phyloP scores from a whole-genome alignment of 2,888 invertebrate genomes.

The Lasioglossum vierecki region DNA sequence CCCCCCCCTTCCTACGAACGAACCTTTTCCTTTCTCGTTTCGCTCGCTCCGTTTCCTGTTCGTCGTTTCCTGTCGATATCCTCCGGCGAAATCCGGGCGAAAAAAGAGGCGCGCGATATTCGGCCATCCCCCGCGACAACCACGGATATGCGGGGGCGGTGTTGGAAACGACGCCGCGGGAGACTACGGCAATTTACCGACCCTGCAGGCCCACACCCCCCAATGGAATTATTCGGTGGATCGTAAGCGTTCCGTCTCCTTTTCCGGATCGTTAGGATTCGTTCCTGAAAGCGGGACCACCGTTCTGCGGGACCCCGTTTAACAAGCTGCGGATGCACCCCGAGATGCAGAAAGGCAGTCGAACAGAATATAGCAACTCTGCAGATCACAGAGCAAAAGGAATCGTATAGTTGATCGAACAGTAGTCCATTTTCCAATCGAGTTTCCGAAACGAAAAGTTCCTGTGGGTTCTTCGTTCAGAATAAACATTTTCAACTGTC shows the following conservation, averaged over 20 bases:
- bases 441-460: too few relatives aligned
- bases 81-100: constrained; percentile 57
- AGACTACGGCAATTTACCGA: constrained; percentile 59
- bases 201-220: constrained; percentile 28
- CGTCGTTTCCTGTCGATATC: constrained; percentile 68
- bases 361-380: not conserved
- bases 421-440: too few relatives aligned
- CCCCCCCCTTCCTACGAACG: not conserved
- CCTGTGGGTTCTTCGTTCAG: too few relatives aligned
- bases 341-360: not conserved
- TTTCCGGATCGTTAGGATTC: constrained; percentile 37
- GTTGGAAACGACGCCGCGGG: constrained; percentile 56
- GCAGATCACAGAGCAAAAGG: not conserved
- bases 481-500: too few relatives aligned
- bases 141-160: not conserved
- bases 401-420: not conserved
- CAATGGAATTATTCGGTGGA: constrained; percentile 48
- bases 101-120: constrained; percentile 52
- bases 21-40: constrained; percentile 53
- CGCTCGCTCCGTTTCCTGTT: constrained; percentile 58
- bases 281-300: constrained; percentile 24
- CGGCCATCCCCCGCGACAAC: constrained; percentile 17
- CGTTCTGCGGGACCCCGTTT: constrained; percentile 1
- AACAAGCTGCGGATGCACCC: not conserved
- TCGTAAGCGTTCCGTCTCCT: constrained; percentile 34